Percentiles rank a stretch among this genome's conserved stretches.
Evolutionary conservation across 1,140 invertebrate species (phyloP).

Genomic region (Anastrepha ludens): DNA sequence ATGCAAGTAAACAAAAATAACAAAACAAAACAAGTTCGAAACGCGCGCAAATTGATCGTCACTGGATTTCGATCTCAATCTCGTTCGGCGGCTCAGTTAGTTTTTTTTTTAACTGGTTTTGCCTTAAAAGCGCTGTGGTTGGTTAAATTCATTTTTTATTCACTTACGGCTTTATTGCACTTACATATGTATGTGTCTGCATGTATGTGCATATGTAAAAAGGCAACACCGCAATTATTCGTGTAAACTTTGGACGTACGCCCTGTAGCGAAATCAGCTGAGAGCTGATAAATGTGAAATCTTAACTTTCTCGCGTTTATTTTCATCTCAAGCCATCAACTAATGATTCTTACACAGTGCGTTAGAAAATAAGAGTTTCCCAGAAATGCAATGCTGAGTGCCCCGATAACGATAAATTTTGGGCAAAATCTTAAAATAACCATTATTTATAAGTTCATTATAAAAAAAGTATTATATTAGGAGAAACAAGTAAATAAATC

Average conservation of each 20-base stretch:
- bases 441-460: no score
- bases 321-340: no score
- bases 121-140: neutral
- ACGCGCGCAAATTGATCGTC: conserved; percentile 37
- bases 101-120: conserved; percentile 41
- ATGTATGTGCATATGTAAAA: neutral
- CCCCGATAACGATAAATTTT: no score
- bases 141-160: neutral
- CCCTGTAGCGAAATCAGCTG: neutral
- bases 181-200: neutral
- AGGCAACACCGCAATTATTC: conserved; percentile 35
- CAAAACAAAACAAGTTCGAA: conserved; percentile 22
- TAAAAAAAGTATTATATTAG: no score
- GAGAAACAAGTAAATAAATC: no score
- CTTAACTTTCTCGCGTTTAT: no score
- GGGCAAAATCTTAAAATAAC: no score
- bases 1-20: conserved; percentile 25
- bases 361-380: no score
- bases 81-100: conserved; percentile 29
- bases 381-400: no score
- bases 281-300: no score
- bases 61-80: conserved; percentile 47
- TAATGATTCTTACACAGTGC: no score
- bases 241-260: neutral
- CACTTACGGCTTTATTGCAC: conserved; percentile 10